A percentile compares a stretch with the other conserved stretches of the same genome.
phyloP scores from a whole-genome alignment of 1,140 invertebrate species.

The Megathymus violae region DNA sequence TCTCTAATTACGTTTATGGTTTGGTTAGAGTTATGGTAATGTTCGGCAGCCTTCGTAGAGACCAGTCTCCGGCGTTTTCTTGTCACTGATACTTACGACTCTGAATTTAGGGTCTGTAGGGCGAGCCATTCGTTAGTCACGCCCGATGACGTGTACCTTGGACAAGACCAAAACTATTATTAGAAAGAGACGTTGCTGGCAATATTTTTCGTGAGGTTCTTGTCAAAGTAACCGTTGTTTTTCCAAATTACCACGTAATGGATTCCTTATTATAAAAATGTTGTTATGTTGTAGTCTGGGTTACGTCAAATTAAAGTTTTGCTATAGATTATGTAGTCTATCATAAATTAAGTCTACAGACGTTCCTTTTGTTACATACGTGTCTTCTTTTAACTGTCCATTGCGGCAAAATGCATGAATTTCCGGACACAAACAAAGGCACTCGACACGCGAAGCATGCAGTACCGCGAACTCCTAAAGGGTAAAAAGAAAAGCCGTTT shows the following conservation, averaged over 20 bases:
- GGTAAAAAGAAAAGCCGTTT: constrained; percentile 77
- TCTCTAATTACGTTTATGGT: constrained; percentile 77
- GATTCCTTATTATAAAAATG: constrained; percentile 40
- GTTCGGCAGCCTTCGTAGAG: constrained; percentile 71
- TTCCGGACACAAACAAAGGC: constrained; percentile 75
- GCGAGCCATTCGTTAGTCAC: constrained; percentile 83
- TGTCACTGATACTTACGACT: constrained; percentile 82
- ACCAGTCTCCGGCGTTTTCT: constrained; percentile 56
- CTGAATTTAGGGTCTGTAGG: constrained; percentile 82
- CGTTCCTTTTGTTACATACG: constrained; percentile 60
- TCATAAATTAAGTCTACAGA: constrained; percentile 63
- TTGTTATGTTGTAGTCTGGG: constrained; percentile 9
- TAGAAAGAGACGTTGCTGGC: constrained; percentile 65
- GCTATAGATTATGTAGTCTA: constrained; percentile 23
- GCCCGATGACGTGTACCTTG: constrained; percentile 83
- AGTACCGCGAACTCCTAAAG: constrained; percentile 71
- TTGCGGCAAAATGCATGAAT: constrained; percentile 74
- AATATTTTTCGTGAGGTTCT: constrained; percentile 55
- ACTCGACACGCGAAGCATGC: constrained; percentile 71
- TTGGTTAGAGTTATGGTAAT: constrained; percentile 77
- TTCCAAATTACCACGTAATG: constrained; percentile 44
- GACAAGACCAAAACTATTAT: constrained; percentile 83
- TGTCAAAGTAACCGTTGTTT: constrained; percentile 65
- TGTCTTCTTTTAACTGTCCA: constrained; percentile 71
- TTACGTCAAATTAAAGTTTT: constrained; percentile 3